phyloP scores from a whole-genome alignment of 2,888 invertebrate species.

The Isoperla grammatica region DNA sequence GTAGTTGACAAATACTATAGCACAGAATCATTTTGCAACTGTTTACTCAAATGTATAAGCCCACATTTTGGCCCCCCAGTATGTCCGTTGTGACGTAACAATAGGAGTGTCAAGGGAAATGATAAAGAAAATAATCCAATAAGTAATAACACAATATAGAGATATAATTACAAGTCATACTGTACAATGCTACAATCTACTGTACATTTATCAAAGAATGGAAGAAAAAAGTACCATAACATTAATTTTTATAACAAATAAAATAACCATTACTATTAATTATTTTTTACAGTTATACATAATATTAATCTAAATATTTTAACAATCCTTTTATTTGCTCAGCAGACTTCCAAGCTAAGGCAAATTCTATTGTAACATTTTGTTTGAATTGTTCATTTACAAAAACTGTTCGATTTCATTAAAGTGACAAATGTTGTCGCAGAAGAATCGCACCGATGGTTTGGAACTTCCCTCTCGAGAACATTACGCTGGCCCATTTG shows the following conservation, averaged over 20 bases:
- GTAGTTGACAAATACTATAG: too few relatives aligned
- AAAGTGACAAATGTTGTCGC: too few relatives aligned
- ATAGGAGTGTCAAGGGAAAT: too few relatives aligned
- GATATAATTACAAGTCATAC: conserved; percentile 14
- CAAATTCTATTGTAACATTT: background rate
- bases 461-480: too few relatives aligned
- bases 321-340: background rate
- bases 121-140: too few relatives aligned
- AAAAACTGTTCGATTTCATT: background rate
- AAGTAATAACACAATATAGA: background rate
- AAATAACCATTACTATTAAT: background rate
- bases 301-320: background rate
- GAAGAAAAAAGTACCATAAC: conserved; percentile 1
- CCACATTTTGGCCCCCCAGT: too few relatives aligned
- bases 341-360: conserved; percentile 10
- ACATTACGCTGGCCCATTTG: too few relatives aligned
- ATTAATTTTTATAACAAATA: background rate
- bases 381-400: background rate
- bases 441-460: too few relatives aligned
- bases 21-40: too few relatives aligned
- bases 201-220: conserved; percentile 13
- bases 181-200: conserved; percentile 21
- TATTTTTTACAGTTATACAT: background rate
- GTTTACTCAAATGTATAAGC: too few relatives aligned
- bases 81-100: too few relatives aligned